Base-by-base conservation (phyloP, 2,797 vertebrate genomes). In the Megaceryle alcyon region DNA sequence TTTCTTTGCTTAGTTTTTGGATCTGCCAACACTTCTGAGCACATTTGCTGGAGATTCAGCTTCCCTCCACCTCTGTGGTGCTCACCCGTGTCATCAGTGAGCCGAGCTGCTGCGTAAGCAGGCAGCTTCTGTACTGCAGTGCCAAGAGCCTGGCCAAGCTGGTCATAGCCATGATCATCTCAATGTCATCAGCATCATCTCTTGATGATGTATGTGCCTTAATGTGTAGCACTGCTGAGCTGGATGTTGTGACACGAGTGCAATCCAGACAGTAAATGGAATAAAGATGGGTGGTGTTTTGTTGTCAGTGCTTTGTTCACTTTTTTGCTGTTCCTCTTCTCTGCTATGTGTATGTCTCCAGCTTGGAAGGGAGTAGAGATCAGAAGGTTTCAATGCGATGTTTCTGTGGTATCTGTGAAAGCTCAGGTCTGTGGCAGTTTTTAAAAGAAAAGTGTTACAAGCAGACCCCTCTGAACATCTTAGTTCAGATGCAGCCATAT, bases 41-140 rank as follows among this genome's bases (percentile, higher is more conserved):
- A 13, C 0, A 0, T 51, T 37, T 88, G 19, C 35, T 48, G 65
- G 53, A 64, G 69, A 5, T 53, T 59, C 28, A 14, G 4, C 44
- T 77, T 48, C 60, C 70, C 41, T 79, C 26, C 43, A 14, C 19
- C 25, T 37, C 3, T 0, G 25, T 17, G 25, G 9, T 60, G 29
- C 37, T 76, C 3, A 4, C 29, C 18, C 0, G 0, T 22, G 46
- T 18, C 4, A 1, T 4, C 23, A 48, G 19, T 63, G 64, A 63
- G 76, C 35, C 29, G 28, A 46, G 14, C 7, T 43, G 43, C 0
- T 0, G 4, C 0, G 1, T 25, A 4, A 70, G 51, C 51, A 15
- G 23, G 46, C 28, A 44, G 17, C 28, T 59, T 17, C 31, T 56
- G 12, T 8, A 10, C 7, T 12, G 3, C 33, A 31, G 17, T 1